These are phyloP conservation scores for Troides aeacus DNA, from an alignment of 2,888 invertebrate genomes.

Conservation along the genomic window DNA sequence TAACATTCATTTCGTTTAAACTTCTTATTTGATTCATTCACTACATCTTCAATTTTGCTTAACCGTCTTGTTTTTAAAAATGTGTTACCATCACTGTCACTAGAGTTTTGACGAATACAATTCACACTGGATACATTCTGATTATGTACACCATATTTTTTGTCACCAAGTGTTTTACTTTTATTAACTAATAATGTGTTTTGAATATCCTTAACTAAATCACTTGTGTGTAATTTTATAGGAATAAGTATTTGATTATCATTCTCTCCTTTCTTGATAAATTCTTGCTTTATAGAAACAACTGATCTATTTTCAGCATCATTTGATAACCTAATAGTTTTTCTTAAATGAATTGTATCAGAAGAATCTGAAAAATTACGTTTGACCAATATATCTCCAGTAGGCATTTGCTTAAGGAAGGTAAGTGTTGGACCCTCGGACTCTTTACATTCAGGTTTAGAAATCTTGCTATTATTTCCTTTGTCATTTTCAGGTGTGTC, in stretches of 20 bases:
- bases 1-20: constrained; percentile 75
- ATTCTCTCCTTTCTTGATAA: constrained; percentile 69
- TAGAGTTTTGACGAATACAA: constrained; percentile 67
- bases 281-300: constrained; percentile 69
- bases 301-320: constrained; percentile 71
- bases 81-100: constrained; percentile 69
- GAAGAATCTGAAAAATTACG: constrained; percentile 63
- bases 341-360: constrained; percentile 67
- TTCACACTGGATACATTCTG: constrained; percentile 72
- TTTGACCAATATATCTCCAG: constrained; percentile 69
- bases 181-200: constrained; percentile 75
- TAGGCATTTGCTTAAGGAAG: constrained; percentile 69
- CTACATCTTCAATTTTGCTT: constrained; percentile 68
- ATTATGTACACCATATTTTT: constrained; percentile 76
- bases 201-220: constrained; percentile 76
- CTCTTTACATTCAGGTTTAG: constrained; percentile 56
- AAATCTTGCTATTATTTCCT: constrained; percentile 53
- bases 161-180: constrained; percentile 73
- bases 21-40: constrained; percentile 70
- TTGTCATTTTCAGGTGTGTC: constrained; percentile 77
- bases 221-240: constrained; percentile 68
- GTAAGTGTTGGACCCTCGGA: constrained; percentile 63
- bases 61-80: constrained; percentile 68
- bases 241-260: constrained; percentile 73
- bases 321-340: constrained; percentile 70